Base-by-base conservation (phyloP, 2,888 invertebrate species). In the Drosophila infuscata region DNA sequence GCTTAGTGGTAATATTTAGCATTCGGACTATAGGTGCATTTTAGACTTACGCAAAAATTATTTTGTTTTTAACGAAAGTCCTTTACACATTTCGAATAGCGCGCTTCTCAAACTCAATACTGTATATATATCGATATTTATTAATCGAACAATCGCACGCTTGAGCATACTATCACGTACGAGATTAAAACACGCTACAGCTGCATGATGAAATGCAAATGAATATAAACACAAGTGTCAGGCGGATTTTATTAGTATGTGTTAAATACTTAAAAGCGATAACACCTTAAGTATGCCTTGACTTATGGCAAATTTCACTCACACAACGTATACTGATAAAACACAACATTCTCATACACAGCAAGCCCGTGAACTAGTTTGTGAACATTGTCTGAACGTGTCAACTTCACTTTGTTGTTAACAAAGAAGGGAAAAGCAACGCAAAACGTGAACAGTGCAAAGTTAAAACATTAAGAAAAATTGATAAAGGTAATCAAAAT, bases 401-500 rank as follows among this genome's bases (percentile, higher is more conserved):
- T 30, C 71, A 35, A 63, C 53, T 56, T 36, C 72, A 76, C 70
- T 71, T 76, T 74, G 70, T 83, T 79, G 74, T 77, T 82, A 83
- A 87, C 83, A 84, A 84, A 86, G 83, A 73, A 83, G 67, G 62
- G 70, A 81, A 72, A 81, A 69, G 58, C 69, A 69, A 76, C 66
- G 70, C 56, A 61, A 74, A 84, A 88, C 84, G 88, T 84, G 81
- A 86, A 86, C 53, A 79, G 57, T 64, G 61, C 67, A 69, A 54
- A 54, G 30, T 70, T 62, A 54, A 71, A 70, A 66, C 59, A 80
- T 71, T 56, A 53, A 53, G 60, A 65, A 75, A 15, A 70, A 79
- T 72, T 75, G 67, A 82, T 87, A 87, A 83, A 85, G 85, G 89
- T 89, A 85, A 71, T 17, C 67, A 60, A 71, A 79, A 73, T 67